Conservation (phyloP, 2,113 vertebrate genomes). For the Calypte anna region DNA sequence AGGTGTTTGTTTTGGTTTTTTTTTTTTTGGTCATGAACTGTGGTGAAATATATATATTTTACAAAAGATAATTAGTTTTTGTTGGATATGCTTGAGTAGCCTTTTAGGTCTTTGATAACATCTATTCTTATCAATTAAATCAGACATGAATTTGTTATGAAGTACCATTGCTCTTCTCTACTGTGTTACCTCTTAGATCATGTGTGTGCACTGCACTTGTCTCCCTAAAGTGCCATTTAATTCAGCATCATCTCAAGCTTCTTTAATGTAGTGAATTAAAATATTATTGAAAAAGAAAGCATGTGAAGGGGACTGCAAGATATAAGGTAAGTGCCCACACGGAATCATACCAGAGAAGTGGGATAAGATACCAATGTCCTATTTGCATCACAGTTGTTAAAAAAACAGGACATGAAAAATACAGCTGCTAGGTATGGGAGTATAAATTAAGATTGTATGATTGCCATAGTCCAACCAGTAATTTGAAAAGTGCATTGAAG, state of each 20-base stretch:
- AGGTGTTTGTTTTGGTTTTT: background rate
- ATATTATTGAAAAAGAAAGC: background rate
- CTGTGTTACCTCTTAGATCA: background rate
- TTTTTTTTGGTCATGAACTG: background rate
- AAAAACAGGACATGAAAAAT: background rate
- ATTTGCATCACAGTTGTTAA: background rate
- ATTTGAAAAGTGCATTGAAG: background rate
- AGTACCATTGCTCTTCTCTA: background rate
- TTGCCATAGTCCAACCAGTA: background rate
- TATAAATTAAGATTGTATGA: background rate
- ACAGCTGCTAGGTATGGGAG: background rate
- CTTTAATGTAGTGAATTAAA: background rate
- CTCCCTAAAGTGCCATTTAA: background rate
- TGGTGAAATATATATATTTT: background rate
- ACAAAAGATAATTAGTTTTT: background rate
- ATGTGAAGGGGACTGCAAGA: background rate
- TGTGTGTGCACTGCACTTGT: accelerated
- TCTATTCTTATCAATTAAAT: background rate
- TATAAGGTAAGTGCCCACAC: background rate
- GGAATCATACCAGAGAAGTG: background rate
- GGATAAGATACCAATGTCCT: background rate
- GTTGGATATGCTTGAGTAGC: background rate
- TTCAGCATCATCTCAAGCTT: background rate
- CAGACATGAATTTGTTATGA: background rate
- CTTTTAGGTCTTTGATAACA: background rate